These are phyloP conservation scores for Boloria selene DNA, from an alignment of 2,888 invertebrate genomes.

Conservation along the genomic window DNA sequence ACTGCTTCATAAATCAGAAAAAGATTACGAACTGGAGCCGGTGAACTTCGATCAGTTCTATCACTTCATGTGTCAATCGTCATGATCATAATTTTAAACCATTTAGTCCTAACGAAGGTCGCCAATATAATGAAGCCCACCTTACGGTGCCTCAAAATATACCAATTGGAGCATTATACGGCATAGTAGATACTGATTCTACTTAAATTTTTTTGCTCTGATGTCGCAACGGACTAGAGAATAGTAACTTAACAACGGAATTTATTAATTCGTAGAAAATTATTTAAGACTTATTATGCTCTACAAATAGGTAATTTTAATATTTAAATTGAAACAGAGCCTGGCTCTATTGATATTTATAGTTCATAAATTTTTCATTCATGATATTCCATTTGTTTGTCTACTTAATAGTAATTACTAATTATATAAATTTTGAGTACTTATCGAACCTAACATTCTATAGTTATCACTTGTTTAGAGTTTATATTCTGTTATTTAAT, in stretches of 20 bases:
- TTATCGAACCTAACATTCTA: constrained; percentile 55
- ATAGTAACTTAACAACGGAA: constrained; percentile 33
- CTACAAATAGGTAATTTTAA: constrained; percentile 38
- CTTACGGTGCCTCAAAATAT: constrained; percentile 56
- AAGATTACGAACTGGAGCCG: constrained; percentile 68
- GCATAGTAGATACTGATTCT: constrained; percentile 25
- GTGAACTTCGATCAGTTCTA: constrained; percentile 80
- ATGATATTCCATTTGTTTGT: constrained; percentile 48
- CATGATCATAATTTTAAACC: constrained; percentile 57
- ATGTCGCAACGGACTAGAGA: constrained; percentile 24
- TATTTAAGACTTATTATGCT: constrained; percentile 35
- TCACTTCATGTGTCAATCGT: constrained; percentile 75
- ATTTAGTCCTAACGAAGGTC: constrained; percentile 47
- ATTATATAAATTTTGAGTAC: constrained; percentile 47
- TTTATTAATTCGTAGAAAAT: constrained; percentile 31
- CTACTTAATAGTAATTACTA: constrained; percentile 40
- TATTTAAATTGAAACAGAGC: constrained; percentile 39
- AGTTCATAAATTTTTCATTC: constrained; percentile 34
- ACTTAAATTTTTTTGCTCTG: constrained; percentile 21
- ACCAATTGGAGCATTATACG: constrained; percentile 23
- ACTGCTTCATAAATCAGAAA: constrained; percentile 64
- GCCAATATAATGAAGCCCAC: constrained; percentile 47
- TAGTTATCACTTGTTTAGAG: constrained; percentile 58
- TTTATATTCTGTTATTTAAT: constrained; percentile 70
- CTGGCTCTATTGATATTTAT: constrained; percentile 38